Conservation (phyloP, 2,888 invertebrate species). For the Eledona agricola region DNA sequence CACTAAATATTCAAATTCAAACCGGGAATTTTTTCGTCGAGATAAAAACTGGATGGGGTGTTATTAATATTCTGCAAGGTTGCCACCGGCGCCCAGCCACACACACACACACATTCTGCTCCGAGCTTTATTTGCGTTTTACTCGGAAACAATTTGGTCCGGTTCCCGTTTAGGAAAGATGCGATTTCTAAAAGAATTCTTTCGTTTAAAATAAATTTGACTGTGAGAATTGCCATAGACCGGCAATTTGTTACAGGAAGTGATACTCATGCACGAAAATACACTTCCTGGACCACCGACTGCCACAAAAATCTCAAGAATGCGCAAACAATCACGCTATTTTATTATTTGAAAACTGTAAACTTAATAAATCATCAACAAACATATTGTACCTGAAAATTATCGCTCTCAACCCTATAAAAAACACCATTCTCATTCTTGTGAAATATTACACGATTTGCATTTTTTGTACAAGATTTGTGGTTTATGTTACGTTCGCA, state of each 20-base stretch:
- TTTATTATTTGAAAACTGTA: neutral
- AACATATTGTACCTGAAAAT: no score
- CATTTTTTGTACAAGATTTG: conserved; percentile 2
- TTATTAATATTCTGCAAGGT: conserved; percentile 24
- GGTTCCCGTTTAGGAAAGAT: no score
- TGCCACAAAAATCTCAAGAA: conserved; percentile 12
- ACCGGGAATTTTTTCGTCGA: conserved; percentile 23
- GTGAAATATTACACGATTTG: no score
- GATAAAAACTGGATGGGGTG: conserved; percentile 24
- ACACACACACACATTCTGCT: conserved; percentile 20
- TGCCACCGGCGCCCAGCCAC: conserved; percentile 18
- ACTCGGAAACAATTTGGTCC: no score
- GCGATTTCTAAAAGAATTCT: conserved; percentile 1
- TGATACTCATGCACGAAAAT: conserved; percentile 20
- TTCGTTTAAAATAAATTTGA: neutral
- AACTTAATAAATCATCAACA: no score
- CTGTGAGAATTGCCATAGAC: conserved; percentile 2
- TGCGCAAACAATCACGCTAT: neutral
- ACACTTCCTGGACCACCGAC: conserved; percentile 9
- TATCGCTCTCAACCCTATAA: no score
- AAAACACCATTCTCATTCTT: no score
- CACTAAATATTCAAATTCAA: conserved; percentile 33
- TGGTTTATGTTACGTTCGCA: neutral
- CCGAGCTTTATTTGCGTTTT: no score
- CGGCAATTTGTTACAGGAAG: conserved; percentile 18